phyloP scores from a whole-genome alignment of 2,888 invertebrate species.

The Chymomyza fuscimana region DNA sequence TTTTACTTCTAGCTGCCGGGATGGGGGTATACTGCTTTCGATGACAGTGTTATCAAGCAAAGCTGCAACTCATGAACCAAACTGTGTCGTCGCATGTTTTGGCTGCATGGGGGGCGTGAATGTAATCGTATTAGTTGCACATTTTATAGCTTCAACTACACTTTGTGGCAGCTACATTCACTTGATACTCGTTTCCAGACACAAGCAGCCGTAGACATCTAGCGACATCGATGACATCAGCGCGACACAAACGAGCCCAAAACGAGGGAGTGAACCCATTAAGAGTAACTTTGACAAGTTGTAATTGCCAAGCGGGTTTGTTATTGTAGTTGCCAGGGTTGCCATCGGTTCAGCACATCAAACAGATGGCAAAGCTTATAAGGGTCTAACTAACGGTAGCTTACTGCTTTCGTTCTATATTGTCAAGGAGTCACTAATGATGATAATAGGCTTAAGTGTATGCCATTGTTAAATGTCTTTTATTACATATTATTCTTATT shows the following conservation, averaged over 20 bases:
- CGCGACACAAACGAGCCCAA: not conserved
- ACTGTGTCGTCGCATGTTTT: not conserved
- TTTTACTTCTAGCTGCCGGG: no score
- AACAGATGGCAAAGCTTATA: constrained; percentile 4
- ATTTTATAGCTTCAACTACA: constrained; percentile 54
- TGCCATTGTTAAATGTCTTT: not conserved
- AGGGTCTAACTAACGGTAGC: not conserved
- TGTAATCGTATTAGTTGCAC: constrained; percentile 71
- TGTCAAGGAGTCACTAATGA: constrained; percentile 21
- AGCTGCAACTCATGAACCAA: constrained; percentile 10
- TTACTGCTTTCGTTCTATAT: not conserved
- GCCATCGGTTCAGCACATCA: not conserved
- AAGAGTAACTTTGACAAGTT: constrained; percentile 43
- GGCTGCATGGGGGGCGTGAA: constrained; percentile 6
- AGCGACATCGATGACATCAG: not conserved
- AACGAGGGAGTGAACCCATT: constrained; percentile 7
- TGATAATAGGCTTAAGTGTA: constrained; percentile 48
- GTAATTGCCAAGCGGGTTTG: constrained; percentile 32
- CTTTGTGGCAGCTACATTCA: not conserved
- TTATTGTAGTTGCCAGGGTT: not conserved
- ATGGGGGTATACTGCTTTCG: not conserved
- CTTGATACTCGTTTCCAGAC: not conserved
- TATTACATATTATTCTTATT: constrained; percentile 3
- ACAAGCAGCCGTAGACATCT: constrained; percentile 16
- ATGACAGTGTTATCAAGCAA: not conserved